Conservation (phyloP, 30 jellyfish, hydroid and myxozoan genomes). For the Aurelia sp. region DNA sequence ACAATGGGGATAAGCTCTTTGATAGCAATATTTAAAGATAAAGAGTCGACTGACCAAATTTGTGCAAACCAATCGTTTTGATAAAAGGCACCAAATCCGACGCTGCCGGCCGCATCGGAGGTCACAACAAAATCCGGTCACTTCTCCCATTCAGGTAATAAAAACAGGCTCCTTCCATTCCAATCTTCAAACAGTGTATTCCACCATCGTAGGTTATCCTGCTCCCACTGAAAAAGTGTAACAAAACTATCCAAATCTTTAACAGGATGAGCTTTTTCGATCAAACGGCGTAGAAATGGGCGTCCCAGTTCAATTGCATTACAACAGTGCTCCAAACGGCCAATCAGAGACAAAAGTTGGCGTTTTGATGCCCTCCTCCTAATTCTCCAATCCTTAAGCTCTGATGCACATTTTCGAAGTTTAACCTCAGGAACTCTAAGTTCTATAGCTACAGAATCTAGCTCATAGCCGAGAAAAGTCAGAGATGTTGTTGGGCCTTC, state of each 20-base stretch:
- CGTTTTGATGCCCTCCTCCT: conserved; percentile 50
- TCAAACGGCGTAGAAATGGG: conserved; percentile 35
- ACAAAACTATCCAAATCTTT: conserved; percentile 33
- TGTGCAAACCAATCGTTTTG: conserved; percentile 7
- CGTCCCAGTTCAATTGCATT: conserved; percentile 27
- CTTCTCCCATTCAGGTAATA: not conserved
- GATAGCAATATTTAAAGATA: conserved; percentile 1
- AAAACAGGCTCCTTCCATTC: conserved; percentile 73
- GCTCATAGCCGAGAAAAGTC: conserved; percentile 50
- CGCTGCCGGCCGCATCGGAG: conserved; percentile 26
- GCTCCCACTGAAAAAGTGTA: conserved; percentile 29
- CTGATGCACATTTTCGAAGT: conserved; percentile 25
- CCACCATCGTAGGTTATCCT: conserved; percentile 75
- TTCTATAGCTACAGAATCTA: conserved; percentile 49
- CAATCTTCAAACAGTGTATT: conserved; percentile 16
- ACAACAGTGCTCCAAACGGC: conserved; percentile 58
- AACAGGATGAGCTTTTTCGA: conserved; percentile 53
- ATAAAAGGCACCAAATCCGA: conserved; percentile 31
- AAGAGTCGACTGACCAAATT: conserved; percentile 12
- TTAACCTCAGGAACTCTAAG: conserved; percentile 50
- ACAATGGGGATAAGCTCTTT: conserved; percentile 50
- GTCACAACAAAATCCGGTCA: not conserved
- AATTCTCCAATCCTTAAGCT: not conserved
- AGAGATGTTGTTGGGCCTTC: conserved; percentile 68
- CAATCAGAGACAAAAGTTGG: conserved; percentile 56